A percentile compares a stretch with the other conserved stretches of the same genome.
These are phyloP conservation scores for Conchocele bisecta DNA, from an alignment of 2,888 invertebrate species.

Conservation along the genomic window DNA sequence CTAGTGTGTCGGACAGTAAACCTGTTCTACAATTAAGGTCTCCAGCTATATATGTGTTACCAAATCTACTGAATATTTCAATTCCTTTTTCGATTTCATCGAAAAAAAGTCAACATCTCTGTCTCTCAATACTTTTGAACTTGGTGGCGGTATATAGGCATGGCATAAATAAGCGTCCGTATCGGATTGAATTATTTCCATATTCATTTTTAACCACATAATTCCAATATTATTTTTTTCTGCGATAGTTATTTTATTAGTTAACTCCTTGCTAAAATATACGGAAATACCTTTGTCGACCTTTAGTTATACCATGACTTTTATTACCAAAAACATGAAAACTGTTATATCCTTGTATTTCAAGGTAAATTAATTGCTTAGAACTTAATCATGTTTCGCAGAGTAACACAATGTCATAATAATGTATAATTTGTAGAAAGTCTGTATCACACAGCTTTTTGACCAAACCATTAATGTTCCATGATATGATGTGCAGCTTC, in stretches of 20 bases:
- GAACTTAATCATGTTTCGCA: background rate
- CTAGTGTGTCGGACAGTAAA: background rate
- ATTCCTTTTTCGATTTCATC: constrained; percentile 7
- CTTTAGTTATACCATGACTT: background rate
- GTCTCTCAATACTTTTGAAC: background rate
- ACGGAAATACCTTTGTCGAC: constrained; percentile 8
- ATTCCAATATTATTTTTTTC: background rate
- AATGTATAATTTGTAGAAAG: background rate
- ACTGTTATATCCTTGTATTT: background rate
- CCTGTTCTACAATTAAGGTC: constrained; percentile 11
- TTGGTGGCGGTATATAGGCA: background rate
- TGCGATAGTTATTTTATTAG: background rate
- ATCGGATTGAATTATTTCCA: background rate
- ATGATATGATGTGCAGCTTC: constrained; percentile 1
- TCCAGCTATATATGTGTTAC: constrained; percentile 4
- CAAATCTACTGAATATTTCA: background rate
- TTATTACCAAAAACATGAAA: background rate
- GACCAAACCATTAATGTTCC: constrained; percentile 4
- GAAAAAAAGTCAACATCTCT: constrained; percentile 13
- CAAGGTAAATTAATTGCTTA: background rate
- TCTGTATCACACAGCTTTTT: constrained; percentile 4
- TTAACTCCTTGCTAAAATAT: background rate
- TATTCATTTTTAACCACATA: background rate
- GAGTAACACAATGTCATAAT: constrained; percentile 5
- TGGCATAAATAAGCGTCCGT: constrained; percentile 1